Evolutionary conservation across 2,888 invertebrate genomes (phyloP), one percentile per base, ranked within the genome.

Genomic region (Andrena marginata): DNA sequence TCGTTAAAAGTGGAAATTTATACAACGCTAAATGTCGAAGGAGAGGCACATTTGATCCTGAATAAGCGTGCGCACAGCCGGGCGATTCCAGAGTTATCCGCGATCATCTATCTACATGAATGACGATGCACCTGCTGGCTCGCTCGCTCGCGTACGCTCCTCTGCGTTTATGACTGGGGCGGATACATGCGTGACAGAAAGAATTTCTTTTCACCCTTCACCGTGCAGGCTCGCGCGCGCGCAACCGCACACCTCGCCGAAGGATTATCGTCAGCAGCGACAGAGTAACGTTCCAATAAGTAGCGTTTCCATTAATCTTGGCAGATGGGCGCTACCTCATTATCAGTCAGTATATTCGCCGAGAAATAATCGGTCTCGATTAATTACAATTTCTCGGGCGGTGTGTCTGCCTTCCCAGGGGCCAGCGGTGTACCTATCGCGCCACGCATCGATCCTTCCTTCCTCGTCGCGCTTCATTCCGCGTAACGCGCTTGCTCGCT

Each of bases 31-130:
- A 87, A 87, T 72, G 87, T 74, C 73, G 78, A 79, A 69, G 59
- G 77, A 42, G 60, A 77, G 73, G 60, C 49, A 26, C 67, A 51
- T 56, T 77, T 60, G 77, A 75, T 82, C 63, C 51, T 31, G 77
- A 69, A 78, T 65, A 80, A 70, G 60, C 79, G 67, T 75, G 79
- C 75, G 49, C 79, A 35, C 78, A 75, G 60, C 51, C 85, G 78
- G 63, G 63, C 77, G 85, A 88, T 89, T 86, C 73, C 82, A 31
- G 26, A 82, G 70, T 89, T 89, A 87, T 89, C 87, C 85, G 73
- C 67, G 88, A 85, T 85, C 89, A 85, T 89, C 88, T 88, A 88
- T 88, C 87, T 85, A 75, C 85, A 70, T 76, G 89, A 90, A 90
- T 76, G 89, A 89, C 88, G 89, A 87, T 59, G 89, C 89, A 89